phyloP scores from a whole-genome alignment of 2,888 invertebrate species.

The Cetonia aurata region DNA sequence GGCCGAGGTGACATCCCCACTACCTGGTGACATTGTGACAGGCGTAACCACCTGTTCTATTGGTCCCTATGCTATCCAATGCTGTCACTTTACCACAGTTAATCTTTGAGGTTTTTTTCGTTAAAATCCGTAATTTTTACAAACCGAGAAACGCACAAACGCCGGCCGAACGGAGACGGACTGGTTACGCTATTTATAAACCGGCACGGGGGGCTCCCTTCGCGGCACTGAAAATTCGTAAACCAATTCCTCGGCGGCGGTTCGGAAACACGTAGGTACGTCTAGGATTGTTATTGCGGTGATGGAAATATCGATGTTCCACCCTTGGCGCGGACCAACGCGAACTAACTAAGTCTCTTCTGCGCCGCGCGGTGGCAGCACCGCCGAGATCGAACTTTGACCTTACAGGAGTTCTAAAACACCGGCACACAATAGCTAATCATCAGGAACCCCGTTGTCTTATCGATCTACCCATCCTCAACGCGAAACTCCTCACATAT shows the following conservation, averaged over 20 bases:
- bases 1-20: conserved; percentile 64
- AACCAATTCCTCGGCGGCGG: neutral
- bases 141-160: neutral
- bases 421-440: conserved; percentile 42
- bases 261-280: conserved; percentile 4
- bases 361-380: conserved; percentile 52
- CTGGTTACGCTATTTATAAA: neutral
- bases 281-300: neutral
- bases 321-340: conserved; percentile 43
- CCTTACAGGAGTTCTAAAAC: conserved; percentile 51
- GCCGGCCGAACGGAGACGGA: neutral
- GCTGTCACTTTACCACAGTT: conserved; percentile 55
- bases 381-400: conserved; percentile 53
- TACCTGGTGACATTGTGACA: conserved; percentile 65
- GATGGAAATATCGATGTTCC: conserved; percentile 33
- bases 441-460: conserved; percentile 13
- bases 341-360: conserved; percentile 52
- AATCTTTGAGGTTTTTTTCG: conserved; percentile 45
- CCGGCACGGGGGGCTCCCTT: neutral
- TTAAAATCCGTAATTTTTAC: conserved; percentile 49
- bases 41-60: conserved; percentile 66
- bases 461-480: neutral
- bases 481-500: too few relatives aligned
- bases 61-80: conserved; percentile 64
- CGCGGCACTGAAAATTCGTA: neutral